These are phyloP conservation scores for Mormyrus iriodes DNA, from an alignment of 2,113 vertebrate genomes.

Conservation along the genomic window DNA sequence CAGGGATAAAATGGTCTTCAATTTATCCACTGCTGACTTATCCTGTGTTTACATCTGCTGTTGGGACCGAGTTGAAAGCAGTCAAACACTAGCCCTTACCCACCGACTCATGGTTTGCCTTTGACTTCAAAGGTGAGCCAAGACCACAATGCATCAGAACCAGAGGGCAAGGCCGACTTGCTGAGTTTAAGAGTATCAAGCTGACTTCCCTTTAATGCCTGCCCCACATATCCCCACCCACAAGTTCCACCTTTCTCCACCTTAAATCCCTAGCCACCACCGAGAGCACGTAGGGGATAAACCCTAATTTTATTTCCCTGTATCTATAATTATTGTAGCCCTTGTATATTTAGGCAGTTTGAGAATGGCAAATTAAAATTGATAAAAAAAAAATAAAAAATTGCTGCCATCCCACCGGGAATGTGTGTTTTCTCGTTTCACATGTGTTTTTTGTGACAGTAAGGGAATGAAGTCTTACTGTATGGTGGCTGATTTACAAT, in stretches of 20 bases:
- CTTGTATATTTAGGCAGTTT: conserved; percentile 8
- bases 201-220: background rate
- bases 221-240: background rate
- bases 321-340: background rate
- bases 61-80: conserved; percentile 11
- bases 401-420: conserved; percentile 1
- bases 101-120: background rate
- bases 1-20: conserved; percentile 5
- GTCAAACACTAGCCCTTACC: background rate
- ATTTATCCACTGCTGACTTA: conserved; percentile 7
- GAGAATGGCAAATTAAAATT: background rate
- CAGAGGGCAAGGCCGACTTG: background rate
- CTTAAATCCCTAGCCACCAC: conserved; percentile 20
- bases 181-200: conserved; percentile 10
- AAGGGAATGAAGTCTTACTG: background rate
- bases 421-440: background rate
- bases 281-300: conserved; percentile 25
- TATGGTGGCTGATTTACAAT: background rate
- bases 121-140: conserved; percentile 9
- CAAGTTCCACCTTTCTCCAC: conserved; percentile 7
- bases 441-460: background rate
- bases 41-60: conserved; percentile 7
- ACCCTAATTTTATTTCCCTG: conserved; percentile 18
- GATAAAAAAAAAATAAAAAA: conserved; percentile 1
- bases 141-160: background rate